These are phyloP conservation scores for Ctenoplectra terminalis DNA, from an alignment of 1,140 invertebrate species.

Conservation along the genomic window DNA sequence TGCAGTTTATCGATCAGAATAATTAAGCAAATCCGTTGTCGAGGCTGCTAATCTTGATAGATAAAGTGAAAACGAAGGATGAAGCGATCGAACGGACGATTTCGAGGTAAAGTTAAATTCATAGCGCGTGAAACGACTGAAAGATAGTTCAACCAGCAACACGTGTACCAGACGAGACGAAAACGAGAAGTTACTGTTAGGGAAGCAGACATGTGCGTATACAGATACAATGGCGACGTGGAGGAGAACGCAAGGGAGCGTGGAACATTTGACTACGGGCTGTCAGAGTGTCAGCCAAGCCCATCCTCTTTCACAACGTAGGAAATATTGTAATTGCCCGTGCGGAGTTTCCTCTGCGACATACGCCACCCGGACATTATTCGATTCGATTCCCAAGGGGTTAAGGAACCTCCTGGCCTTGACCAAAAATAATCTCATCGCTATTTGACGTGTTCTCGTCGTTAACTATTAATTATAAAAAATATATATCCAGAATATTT, in stretches of 20 bases:
- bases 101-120: not conserved
- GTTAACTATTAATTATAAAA: not conserved
- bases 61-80: not conserved
- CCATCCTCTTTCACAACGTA: conserved; percentile 80
- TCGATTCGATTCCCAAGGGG: conserved; percentile 68
- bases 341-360: conserved; percentile 67
- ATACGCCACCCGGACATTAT: conserved; percentile 58
- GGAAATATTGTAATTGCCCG: conserved; percentile 79
- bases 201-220: conserved; percentile 50
- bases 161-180: conserved; percentile 29
- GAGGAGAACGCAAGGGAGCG: conserved; percentile 73
- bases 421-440: conserved; percentile 32
- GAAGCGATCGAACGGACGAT: not conserved
- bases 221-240: conserved; percentile 49
- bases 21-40: too few species aligned
- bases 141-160: conserved; percentile 24
- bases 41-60: not conserved
- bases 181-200: conserved; percentile 62
- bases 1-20: too few species aligned
- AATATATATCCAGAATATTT: not conserved
- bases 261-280: conserved; percentile 78
- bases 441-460: not conserved
- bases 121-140: conserved; percentile 29
- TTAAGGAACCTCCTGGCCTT: conserved; percentile 65
- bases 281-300: conserved; percentile 80